Percentiles rank a stretch among this genome's conserved stretches.
Conservation (phyloP, 2,113 vertebrate genomes). For the Oceanites oceanicus region DNA sequence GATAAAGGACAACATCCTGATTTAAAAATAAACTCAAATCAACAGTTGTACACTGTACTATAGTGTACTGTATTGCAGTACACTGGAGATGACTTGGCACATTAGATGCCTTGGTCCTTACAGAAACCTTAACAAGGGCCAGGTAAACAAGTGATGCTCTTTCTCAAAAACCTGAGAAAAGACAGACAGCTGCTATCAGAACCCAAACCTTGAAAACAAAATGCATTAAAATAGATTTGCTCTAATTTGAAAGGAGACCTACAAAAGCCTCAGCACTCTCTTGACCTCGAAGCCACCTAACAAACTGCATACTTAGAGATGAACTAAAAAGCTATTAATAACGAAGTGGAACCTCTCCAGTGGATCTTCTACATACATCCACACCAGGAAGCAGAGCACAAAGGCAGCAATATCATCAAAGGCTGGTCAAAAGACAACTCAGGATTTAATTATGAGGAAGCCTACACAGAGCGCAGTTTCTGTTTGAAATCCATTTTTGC, state of each 20-base stretch:
- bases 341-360: not conserved
- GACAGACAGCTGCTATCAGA: not conserved
- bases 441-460: not conserved
- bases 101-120: not conserved
- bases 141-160: not conserved
- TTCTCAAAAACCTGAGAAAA: not conserved
- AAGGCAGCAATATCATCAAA: not conserved
- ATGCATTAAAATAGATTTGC: not conserved
- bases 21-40: not conserved
- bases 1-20: not conserved
- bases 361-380: not conserved
- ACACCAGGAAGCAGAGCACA: not conserved
- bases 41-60: not conserved
- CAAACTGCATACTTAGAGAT: not conserved
- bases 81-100: not conserved
- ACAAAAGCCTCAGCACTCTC: not conserved
- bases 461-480: not conserved
- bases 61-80: not conserved
- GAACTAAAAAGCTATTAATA: not conserved
- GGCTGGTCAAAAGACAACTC: not conserved
- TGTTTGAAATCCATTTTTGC: not conserved
- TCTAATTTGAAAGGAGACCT: not conserved
- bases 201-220: not conserved
- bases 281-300: not conserved
- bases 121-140: not conserved